phyloP scores from a whole-genome alignment of 2,888 invertebrate species.

The Volucella bombylans region DNA sequence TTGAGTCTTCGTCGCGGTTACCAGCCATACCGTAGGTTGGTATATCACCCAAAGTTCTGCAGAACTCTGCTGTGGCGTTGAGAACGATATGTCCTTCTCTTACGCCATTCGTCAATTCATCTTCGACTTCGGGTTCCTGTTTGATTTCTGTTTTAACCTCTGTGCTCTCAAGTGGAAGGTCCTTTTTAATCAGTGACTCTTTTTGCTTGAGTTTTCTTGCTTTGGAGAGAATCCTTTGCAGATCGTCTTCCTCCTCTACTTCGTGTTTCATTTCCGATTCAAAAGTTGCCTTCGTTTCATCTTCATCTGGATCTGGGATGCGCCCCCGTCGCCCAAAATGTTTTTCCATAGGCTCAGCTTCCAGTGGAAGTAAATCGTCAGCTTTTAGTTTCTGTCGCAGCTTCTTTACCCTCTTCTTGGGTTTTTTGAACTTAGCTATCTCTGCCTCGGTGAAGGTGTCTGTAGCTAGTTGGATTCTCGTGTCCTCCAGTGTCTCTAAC shows the following conservation, averaged over 20 bases:
- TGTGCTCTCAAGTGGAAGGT: constrained; percentile 77
- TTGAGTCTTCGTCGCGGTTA: constrained; percentile 91
- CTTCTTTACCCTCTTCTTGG: constrained; percentile 90
- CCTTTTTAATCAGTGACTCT: constrained; percentile 80
- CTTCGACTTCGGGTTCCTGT: constrained; percentile 80
- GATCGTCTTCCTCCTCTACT: constrained; percentile 87
- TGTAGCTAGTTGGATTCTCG: constrained; percentile 88
- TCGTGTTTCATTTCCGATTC: constrained; percentile 82
- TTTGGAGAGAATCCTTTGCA: constrained; percentile 89
- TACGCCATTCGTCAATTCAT: constrained; percentile 75
- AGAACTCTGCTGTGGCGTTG: constrained; percentile 98
- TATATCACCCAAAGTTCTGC: constrained; percentile 96
- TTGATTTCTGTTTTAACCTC: constrained; percentile 84
- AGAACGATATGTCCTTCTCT: constrained; percentile 87
- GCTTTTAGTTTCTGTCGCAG: constrained; percentile 88
- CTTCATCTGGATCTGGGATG: constrained; percentile 80
- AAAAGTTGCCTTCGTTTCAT: constrained; percentile 83
- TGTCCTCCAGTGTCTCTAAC: constrained; percentile 88
- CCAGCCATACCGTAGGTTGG: constrained; percentile 96
- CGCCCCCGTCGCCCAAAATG: constrained; percentile 80
- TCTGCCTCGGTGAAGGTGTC: constrained; percentile 95
- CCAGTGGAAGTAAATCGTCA: constrained; percentile 86
- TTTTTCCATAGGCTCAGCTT: constrained; percentile 76
- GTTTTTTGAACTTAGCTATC: constrained; percentile 93
- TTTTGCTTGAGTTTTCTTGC: constrained; percentile 87